Evolutionary conservation across 2,113 vertebrate genomes (phyloP).

Genomic region (Tupaia tana): DNA sequence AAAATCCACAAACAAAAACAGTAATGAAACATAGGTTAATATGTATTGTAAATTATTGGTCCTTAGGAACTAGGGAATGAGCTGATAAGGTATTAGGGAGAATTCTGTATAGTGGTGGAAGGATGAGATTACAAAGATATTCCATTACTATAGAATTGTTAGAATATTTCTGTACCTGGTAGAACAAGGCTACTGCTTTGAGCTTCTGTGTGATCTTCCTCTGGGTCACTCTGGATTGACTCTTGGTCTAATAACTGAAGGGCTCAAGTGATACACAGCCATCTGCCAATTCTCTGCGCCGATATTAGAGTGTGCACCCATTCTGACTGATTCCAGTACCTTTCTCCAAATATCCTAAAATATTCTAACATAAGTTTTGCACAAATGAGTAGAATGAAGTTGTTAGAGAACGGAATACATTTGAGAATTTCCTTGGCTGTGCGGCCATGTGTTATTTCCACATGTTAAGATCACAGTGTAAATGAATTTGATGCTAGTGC

Average conservation of each 20-base stretch:
- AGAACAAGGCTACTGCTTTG: not conserved
- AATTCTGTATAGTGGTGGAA: not conserved
- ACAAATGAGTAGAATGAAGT: not conserved
- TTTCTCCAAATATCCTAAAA: not conserved
- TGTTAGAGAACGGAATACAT: not conserved
- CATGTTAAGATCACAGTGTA: not conserved
- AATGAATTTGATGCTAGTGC: not conserved
- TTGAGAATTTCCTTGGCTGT: not conserved
- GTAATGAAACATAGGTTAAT: not conserved
- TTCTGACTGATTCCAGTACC: not conserved
- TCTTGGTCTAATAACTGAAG: not conserved
- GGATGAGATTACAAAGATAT: not conserved
- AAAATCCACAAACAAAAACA: not conserved
- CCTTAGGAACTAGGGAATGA: not conserved
- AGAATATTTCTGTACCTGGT: not conserved
- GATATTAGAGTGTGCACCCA: not conserved
- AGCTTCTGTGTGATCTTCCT: not conserved
- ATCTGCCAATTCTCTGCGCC: not conserved
- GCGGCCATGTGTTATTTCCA: not conserved
- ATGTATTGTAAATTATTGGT: not conserved
- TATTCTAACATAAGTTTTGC: not conserved
- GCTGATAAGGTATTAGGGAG: not conserved
- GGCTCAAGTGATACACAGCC: not conserved
- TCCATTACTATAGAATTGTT: not conserved
- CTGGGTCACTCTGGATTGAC: not conserved